Evolutionary conservation across 2,113 vertebrate genomes (phyloP).

Genomic region (Actenoides lindsayi): DNA sequence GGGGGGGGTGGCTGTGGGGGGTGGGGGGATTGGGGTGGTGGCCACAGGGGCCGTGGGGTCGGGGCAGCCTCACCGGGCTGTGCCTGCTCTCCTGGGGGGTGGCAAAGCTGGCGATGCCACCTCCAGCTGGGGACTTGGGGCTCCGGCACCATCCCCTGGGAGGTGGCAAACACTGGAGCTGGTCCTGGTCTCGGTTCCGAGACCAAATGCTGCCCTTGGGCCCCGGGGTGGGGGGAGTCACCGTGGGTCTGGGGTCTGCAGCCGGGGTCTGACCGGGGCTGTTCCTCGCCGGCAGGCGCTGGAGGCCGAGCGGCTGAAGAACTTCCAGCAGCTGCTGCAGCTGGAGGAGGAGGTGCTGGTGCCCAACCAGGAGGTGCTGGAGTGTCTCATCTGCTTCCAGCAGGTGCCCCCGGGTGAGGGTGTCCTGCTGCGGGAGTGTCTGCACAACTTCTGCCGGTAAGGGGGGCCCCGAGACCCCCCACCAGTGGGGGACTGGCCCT

Average conservation of each 20-base stretch:
- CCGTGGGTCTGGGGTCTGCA: background rate
- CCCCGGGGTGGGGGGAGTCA: background rate
- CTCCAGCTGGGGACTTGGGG: background rate
- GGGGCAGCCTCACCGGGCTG: too few species aligned
- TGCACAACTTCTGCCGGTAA: constrained; percentile 87
- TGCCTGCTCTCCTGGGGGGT: background rate
- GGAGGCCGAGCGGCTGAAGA: constrained; percentile 80
- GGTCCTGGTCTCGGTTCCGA: background rate
- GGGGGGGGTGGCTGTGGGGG: too few species aligned
- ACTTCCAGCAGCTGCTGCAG: constrained; percentile 81
- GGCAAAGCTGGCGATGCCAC: background rate
- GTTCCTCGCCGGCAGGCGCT: constrained; percentile 60
- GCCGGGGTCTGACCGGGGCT: background rate
- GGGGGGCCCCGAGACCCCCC: background rate
- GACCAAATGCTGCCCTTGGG: background rate
- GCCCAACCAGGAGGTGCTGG: constrained; percentile 79
- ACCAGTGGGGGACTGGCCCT: background rate
- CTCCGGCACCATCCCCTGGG: too few species aligned
- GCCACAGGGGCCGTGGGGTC: background rate
- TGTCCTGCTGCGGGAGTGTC: constrained; percentile 85
- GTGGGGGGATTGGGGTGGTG: background rate
- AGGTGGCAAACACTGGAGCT: background rate
- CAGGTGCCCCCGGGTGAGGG: constrained; percentile 78
- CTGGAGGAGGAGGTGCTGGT: constrained; percentile 83
- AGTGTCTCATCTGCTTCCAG: constrained; percentile 84